Evolutionary conservation across 2,113 vertebrate species (phyloP).

Genomic region (Hippocampus zosterae): DNA sequence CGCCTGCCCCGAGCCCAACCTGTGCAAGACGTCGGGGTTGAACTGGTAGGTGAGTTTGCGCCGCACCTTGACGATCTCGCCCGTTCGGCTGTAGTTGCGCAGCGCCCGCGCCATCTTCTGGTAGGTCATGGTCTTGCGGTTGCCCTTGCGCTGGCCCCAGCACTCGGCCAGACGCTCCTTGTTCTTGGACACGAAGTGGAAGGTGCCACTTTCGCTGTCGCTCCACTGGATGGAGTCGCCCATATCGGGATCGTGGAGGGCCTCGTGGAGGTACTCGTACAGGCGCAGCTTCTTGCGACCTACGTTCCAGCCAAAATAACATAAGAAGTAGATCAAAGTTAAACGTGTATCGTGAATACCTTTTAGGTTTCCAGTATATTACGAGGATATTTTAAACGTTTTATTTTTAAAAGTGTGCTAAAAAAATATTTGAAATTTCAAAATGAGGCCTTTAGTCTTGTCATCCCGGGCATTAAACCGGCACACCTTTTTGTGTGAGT

Average conservation of each 20-base stretch:
- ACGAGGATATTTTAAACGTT: no score
- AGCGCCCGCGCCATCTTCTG: conserved; percentile 98
- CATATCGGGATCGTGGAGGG: conserved; percentile 85
- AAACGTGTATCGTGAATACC: no score
- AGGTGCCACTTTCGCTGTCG: conserved; percentile 82
- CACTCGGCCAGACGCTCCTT: conserved; percentile 93
- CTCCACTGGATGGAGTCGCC: conserved; percentile 93
- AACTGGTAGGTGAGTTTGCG: conserved; percentile 96
- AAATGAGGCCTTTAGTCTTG: no score
- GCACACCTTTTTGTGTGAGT: no score
- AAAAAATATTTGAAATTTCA: no score
- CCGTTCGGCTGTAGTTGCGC: conserved; percentile 92
- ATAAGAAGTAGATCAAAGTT: no score
- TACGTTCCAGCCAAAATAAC: no score
- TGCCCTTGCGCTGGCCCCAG: conserved; percentile 94
- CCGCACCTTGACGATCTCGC: conserved; percentile 90
- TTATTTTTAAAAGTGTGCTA: no score
- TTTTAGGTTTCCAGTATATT: no score
- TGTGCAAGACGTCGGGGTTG: conserved; percentile 83
- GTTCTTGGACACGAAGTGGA: conserved; percentile 96
- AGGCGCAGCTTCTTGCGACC: conserved; percentile 90
- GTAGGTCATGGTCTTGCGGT: conserved; percentile 96
- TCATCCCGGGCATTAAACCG: no score
- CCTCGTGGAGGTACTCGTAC: conserved; percentile 89
- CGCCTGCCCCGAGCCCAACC: conserved; percentile 69